Evolutionary conservation across 2,113 vertebrate genomes (phyloP), one percentile per base, ranked within the genome.

Genomic region (Orcinus orca): DNA sequence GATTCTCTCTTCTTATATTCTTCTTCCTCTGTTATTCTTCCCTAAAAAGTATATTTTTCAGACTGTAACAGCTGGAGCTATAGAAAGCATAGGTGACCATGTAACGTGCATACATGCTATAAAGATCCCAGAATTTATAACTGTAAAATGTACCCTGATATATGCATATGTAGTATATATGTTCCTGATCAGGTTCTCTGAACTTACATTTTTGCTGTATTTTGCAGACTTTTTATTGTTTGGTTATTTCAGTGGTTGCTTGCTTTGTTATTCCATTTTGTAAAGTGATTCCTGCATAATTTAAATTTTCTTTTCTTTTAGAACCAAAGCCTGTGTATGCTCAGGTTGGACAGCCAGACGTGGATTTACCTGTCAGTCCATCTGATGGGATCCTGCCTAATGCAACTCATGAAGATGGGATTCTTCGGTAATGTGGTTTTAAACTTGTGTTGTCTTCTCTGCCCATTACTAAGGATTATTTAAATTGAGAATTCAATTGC

Each of bases 241-340:
- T 71, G 33, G 12, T 50, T 94, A 18, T 88, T 95, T 31, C 15
- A 73, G 14, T 65, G 9, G 41, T 31, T 68, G 65, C 18, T 41
- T 89, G 41, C 3, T 8, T 26, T 65, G 65, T 36, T 71, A 88
- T 82, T 15, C 53, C 0, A 5, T 38, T 6, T 92, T 84, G 96
- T 84, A 93, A 73, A 84, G 3, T 14, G 15, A 94, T 29, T 55
- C 9, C 5, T 90, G 6, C 68, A 58, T 17, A 65, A 7, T 65
- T 63, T 89, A 73, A 44, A 70, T 84, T 71, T 84, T 91, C 63
- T 92, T 89, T 83, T 41, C 38, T 77, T 36, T 83, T 97, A 99
- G 99, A 99, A 95, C 99, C 99, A 90, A 99, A 99, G 96, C 99
- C 99, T n/a, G 99, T 99, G 60, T 99, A 99, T 93, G 99, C 99